Conservation (phyloP, 2,888 invertebrate species). For the Epirrita christyi region DNA sequence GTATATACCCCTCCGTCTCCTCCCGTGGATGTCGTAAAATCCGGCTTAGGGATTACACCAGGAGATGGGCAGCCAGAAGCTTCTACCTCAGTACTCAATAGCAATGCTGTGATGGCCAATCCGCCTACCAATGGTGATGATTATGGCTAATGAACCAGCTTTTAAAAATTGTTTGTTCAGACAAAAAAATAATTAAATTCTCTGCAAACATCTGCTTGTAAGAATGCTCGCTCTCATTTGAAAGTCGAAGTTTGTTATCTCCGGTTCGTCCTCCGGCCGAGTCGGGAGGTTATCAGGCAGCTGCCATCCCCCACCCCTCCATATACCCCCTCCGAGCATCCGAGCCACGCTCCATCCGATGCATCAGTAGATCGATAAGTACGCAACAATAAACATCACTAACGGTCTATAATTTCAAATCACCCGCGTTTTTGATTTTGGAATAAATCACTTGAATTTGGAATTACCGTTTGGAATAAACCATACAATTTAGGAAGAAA, state of each 20-base stretch:
- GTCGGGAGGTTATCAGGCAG: conserved; percentile 72
- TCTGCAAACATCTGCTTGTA: conserved; percentile 50
- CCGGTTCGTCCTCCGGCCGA: conserved; percentile 66
- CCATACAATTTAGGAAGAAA: not conserved
- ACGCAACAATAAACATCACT: conserved; percentile 61
- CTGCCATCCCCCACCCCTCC: conserved; percentile 52
- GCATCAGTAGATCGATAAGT: conserved; percentile 72
- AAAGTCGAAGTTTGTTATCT: conserved; percentile 70
- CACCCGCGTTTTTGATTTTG: conserved; percentile 21
- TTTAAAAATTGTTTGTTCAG: too few relatives aligned
- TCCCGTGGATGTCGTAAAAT: too few relatives aligned
- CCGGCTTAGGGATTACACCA: too few relatives aligned
- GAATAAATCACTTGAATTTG: conserved; percentile 34
- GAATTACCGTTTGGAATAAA: conserved; percentile 1
- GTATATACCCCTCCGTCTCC: too few relatives aligned
- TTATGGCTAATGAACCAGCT: too few relatives aligned
- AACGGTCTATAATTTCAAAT: conserved; percentile 35
- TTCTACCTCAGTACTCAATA: too few relatives aligned
- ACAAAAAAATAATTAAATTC: not conserved
- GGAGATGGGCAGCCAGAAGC: too few relatives aligned
- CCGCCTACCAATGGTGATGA: too few relatives aligned
- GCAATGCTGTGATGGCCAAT: too few relatives aligned
- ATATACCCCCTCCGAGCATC: conserved; percentile 52
- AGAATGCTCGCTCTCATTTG: conserved; percentile 73
- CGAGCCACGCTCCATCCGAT: conserved; percentile 57